Base-by-base conservation (phyloP, 2,888 invertebrate species). In the Lapara coniferarum region DNA sequence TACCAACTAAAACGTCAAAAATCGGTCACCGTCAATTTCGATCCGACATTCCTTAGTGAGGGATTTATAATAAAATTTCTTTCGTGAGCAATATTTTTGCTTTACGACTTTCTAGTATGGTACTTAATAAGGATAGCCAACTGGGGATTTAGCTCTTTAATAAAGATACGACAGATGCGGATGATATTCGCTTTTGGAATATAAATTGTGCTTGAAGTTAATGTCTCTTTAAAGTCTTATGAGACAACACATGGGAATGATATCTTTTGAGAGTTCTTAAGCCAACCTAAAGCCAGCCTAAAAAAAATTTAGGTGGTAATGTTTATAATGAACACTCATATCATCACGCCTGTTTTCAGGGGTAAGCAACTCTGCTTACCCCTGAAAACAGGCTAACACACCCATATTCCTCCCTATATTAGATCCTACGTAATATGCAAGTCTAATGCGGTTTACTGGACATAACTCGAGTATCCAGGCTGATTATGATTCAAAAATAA, bases 51-150 rank as follows among this genome's bases (percentile, higher is more conserved):
- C 14, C 59, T 44, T 16, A 19, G 49, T 4, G 12, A 0, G 16
- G 13, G 46, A 8, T 19, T 46, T 4, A 19, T 12, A 13, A 12
- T 63, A 49, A 46, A 8, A 49, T 12, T 49, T 63, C 63, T 19
- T 16, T 16, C 16, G 63, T 49, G 13, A 19, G 63, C 63, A 6
- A 63, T 63, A 49, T 49, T 63, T 63, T 56, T 56, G 19, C 56
- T 56, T 63, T 63, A 63, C 63, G 63, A 49, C 19, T 12, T 46
- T 12, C 44, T 44, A 59, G n/a, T 16, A 44, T 46, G 13, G 63
- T 49, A 63, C 49, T 63, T 49, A 63, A 63, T 49, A 49, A 59
- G 44, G 16, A 63, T 46, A 63, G 49, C 49, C 49, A 49, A 16
- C 63, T 19, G 63, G n/a, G 49, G 63, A 63, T 49, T 63, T n/a